Evolutionary conservation across 2,113 vertebrate species (phyloP).

Genomic region (Platichthys stellatus): DNA sequence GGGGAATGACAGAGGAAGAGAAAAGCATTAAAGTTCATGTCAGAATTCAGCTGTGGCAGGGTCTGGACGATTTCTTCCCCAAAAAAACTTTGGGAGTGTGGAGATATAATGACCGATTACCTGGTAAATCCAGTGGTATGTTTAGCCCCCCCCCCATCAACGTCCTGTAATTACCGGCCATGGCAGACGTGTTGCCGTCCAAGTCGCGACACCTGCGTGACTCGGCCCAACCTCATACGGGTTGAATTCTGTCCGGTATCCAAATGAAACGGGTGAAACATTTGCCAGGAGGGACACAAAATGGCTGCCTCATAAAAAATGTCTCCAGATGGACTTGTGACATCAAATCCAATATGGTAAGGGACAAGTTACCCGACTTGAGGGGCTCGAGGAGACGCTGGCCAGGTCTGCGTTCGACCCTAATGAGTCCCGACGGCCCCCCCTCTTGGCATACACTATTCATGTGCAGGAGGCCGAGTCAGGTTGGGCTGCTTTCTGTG

Average conservation of each 20-base stretch:
- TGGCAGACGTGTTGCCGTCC: neutral
- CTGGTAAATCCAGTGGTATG: slow-evolving; percentile 19
- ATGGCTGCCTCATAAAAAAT: slow-evolving; percentile 49
- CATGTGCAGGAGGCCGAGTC: slow-evolving; percentile 44
- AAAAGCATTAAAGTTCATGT: neutral
- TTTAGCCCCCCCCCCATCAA: neutral
- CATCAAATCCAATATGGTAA: slow-evolving; percentile 63
- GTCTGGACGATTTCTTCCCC: slow-evolving; percentile 20
- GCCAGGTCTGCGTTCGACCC: slow-evolving; percentile 58
- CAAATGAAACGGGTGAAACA: slow-evolving; percentile 41
- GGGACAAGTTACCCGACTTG: slow-evolving; percentile 55
- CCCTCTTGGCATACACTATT: slow-evolving; percentile 45
- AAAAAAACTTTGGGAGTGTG: neutral
- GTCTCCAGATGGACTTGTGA: slow-evolving; percentile 66
- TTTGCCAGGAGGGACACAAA: slow-evolving; percentile 54
- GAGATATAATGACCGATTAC: slow-evolving; percentile 14
- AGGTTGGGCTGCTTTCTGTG: slow-evolving; percentile 18
- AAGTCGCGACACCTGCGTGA: neutral
- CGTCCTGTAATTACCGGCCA: neutral
- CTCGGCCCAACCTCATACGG: neutral
- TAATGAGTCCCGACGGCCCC: slow-evolving; percentile 53
- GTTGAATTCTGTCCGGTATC: slow-evolving; percentile 8
- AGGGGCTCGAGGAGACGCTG: slow-evolving; percentile 47
- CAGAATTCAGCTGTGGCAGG: slow-evolving; percentile 11
- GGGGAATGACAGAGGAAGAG: neutral